These are phyloP conservation scores for Cheilosia soror DNA, from an alignment of 2,888 invertebrate genomes.

Conservation along the genomic window DNA sequence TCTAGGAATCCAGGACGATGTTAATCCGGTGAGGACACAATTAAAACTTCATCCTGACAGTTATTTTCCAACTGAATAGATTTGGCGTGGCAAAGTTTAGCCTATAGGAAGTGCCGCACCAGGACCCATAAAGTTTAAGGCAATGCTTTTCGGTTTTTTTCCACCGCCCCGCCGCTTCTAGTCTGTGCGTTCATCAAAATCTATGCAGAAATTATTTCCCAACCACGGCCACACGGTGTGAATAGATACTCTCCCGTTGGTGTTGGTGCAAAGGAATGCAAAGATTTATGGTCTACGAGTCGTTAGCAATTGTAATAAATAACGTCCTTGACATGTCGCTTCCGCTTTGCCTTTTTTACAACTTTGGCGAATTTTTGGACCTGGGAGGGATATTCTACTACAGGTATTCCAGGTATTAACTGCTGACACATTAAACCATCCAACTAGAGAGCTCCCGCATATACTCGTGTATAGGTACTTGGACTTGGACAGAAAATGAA, in stretches of 20 bases:
- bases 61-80: constrained; percentile 76
- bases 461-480: background rate
- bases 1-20: constrained; percentile 73
- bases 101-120: constrained; percentile 57
- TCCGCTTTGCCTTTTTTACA: constrained; percentile 73
- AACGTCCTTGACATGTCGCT: constrained; percentile 76
- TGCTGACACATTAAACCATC: constrained; percentile 68
- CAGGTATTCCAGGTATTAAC: constrained; percentile 70
- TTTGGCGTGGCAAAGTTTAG: constrained; percentile 70
- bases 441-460: constrained; percentile 16
- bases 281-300: constrained; percentile 77
- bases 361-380: constrained; percentile 67
- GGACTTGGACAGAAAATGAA: constrained; percentile 18
- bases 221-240: constrained; percentile 41
- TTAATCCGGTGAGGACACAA: constrained; percentile 78
- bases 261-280: constrained; percentile 66
- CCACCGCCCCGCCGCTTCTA: too few species aligned
- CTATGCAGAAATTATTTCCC: constrained; percentile 65
- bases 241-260: constrained; percentile 9
- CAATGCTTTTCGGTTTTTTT: constrained; percentile 42
- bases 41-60: constrained; percentile 78
- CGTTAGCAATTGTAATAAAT: constrained; percentile 78
- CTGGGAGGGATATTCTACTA: constrained; percentile 26
- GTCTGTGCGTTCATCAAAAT: constrained; percentile 59
- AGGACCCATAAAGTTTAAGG: constrained; percentile 59